Conservation (phyloP, 2,113 vertebrate species). For the Equus quagga region DNA sequence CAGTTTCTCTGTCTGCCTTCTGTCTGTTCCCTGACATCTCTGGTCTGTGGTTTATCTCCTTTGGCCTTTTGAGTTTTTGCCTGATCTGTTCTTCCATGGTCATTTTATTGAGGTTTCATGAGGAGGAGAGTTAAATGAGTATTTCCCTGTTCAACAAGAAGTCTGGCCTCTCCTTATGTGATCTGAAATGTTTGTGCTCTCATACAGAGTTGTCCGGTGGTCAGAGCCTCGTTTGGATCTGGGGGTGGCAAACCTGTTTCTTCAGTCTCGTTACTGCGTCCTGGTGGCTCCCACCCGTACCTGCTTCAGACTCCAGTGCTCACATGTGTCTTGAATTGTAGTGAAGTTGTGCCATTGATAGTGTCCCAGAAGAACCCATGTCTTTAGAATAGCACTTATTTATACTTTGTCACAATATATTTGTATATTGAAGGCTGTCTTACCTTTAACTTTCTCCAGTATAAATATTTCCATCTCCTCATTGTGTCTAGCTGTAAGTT, state of each 20-base stretch:
- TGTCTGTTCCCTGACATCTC: background rate
- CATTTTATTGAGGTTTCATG: background rate
- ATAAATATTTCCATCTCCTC: background rate
- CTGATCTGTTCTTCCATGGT: background rate
- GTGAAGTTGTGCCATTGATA: background rate
- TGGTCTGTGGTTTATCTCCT: background rate
- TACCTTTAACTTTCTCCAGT: background rate
- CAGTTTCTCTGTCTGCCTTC: background rate
- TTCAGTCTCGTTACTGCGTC: background rate
- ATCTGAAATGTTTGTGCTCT: background rate
- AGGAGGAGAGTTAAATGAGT: background rate
- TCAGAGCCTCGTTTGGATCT: background rate
- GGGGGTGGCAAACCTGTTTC: background rate
- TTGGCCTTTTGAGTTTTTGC: background rate
- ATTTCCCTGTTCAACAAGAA: background rate
- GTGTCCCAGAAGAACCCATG: background rate
- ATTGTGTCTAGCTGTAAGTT: background rate
- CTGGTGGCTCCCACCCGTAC: background rate
- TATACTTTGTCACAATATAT: background rate
- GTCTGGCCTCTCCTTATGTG: background rate
- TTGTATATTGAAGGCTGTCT: background rate
- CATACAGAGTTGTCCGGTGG: background rate
- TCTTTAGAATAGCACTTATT: background rate
- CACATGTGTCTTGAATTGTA: background rate
- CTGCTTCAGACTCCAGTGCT: background rate